These are phyloP conservation scores for Tamandua tetradactyla DNA, from an alignment of 2,797 vertebrate species.

Conservation along the genomic window DNA sequence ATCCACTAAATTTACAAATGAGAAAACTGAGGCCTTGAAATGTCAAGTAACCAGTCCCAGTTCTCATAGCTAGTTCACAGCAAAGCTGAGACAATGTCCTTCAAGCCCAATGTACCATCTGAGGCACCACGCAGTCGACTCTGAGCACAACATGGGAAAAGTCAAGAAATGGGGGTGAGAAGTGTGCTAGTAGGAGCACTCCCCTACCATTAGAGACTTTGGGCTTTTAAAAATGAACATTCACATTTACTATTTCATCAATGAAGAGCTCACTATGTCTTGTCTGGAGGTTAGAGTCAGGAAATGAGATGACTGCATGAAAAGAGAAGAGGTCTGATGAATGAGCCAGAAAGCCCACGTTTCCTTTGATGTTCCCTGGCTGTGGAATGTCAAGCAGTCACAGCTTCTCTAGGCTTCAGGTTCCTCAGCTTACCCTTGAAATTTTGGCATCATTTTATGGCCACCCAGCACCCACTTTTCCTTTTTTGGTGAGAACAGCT, in stretches of 20 bases:
- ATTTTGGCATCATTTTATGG: neutral
- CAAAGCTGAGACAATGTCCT: neutral
- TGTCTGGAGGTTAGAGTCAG: neutral
- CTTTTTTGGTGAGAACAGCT: neutral
- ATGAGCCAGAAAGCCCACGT: neutral
- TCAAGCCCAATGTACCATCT: neutral
- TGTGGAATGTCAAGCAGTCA: neutral
- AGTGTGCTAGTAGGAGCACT: neutral
- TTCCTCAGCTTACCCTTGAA: neutral
- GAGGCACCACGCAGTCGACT: neutral
- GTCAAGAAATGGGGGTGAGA: neutral
- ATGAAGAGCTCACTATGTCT: neutral
- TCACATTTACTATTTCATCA: neutral
- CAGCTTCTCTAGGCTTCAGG: neutral
- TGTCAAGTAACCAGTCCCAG: neutral
- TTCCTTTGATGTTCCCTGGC: neutral
- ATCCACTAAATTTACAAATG: neutral
- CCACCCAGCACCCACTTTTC: neutral
- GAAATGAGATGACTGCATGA: neutral
- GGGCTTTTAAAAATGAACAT: neutral
- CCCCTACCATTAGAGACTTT: neutral
- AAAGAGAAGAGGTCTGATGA: neutral
- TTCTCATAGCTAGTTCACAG: neutral
- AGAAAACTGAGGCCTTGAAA: too few relatives aligned
- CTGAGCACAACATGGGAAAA: neutral